A percentile compares a stretch with the other conserved stretches of the same genome.
These are phyloP conservation scores for Cylindroiulus punctatus DNA, from an alignment of 2,888 invertebrate genomes.

Conservation along the genomic window DNA sequence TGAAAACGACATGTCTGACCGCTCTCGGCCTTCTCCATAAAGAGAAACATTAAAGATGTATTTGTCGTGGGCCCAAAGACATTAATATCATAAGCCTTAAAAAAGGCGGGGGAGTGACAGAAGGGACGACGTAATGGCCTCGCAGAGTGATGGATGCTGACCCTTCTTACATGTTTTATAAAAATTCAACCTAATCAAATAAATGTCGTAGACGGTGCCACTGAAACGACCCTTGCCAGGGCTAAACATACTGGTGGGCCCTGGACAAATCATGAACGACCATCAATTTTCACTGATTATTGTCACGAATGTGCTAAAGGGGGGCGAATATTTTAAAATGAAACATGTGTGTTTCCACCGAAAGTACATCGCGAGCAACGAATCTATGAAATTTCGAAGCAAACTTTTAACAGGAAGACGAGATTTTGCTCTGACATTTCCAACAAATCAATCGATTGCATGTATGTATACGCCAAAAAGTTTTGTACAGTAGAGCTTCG, in stretches of 20 bases:
- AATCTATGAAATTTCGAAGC: not conserved
- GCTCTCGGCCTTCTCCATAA: conserved; percentile 42
- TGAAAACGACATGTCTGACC: conserved; percentile 38
- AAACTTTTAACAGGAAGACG: too few relatives aligned
- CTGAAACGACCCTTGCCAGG: conserved; percentile 33
- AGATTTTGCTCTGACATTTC: too few relatives aligned
- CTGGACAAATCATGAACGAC: conserved; percentile 4
- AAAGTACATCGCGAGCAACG: not conserved
- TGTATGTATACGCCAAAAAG: too few relatives aligned
- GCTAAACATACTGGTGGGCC: not conserved
- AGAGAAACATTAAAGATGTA: conserved; percentile 42
- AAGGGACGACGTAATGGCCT: not conserved
- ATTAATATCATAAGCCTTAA: conserved; percentile 33
- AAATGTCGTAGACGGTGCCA: conserved; percentile 2
- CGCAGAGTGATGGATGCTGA: conserved; percentile 34
- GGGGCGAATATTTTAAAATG: conserved; percentile 20
- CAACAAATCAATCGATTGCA: too few relatives aligned
- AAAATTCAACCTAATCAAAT: conserved; percentile 38
- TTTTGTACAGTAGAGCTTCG: too few relatives aligned
- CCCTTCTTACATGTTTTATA: conserved; percentile 42
- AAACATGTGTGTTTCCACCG: not conserved
- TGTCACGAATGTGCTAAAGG: conserved; percentile 29
- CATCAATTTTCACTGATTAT: conserved; percentile 25
- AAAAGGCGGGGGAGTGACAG: not conserved
- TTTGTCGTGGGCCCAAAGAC: conserved; percentile 9